Evolutionary conservation across 1,140 invertebrate species (phyloP), one percentile per base, ranked within the genome.

Genomic region (Eubasilissa regina): DNA sequence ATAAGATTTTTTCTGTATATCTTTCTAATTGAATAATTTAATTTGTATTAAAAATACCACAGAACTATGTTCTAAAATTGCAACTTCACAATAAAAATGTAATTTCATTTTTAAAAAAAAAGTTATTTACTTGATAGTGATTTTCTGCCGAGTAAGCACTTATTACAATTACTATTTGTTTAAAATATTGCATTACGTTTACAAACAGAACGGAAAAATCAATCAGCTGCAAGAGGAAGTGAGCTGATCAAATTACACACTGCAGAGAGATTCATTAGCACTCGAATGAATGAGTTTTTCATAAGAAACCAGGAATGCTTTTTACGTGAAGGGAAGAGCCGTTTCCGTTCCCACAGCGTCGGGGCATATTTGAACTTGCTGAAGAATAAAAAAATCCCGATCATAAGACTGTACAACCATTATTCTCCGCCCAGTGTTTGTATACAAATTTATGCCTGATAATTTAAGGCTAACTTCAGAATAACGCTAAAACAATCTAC

Each of bases 371-470:
- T 64, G 60, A 64, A 64, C 60, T 43, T 13, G 19, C 10, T 35
- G 60, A 64, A 64, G 35, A 47, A 45, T 48, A 68, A 68, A 68
- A 68, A 68, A n/a, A n/a, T n/a, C 64, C 44, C 15, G 64, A 68
- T 68, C 64, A 43, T 68, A 43, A 17, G n/a, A 15, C 19, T 45
- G 44, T 45, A 68, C 43, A 19, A 68, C 64, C 35, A 64, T 64
- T 64, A 60, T 11, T 21, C 21, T 13, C 43, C 15, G 44, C n/a
- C 64, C 64, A n/a, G 19, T 21, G 44, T 68, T 68, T 68, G 64
- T 48, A 19, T 17, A 68, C 44, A 68, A 43, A 68, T 68, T 68
- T 45, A 68, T 48, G n/a, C 35, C 35, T 68, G 10, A 0, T 45
- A 66, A 35, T 68, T 68, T 47, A n/a, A 35, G 13, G 64, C 64